Conservation (phyloP, 2,113 vertebrate genomes). For the Chloropsis cyanopogon region DNA sequence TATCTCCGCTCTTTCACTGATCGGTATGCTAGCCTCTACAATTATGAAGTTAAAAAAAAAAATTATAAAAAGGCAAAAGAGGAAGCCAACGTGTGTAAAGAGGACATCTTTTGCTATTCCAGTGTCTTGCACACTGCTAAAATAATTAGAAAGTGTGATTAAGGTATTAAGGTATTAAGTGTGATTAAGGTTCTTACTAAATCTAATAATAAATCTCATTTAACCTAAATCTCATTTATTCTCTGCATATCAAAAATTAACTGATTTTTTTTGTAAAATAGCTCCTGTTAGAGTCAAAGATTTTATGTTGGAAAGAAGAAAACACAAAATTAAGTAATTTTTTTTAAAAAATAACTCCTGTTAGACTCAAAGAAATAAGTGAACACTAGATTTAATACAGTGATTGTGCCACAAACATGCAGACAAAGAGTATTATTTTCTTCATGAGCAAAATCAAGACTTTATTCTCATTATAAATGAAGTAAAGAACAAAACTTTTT, state of each 20-base stretch:
- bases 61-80: background rate
- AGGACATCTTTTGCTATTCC: background rate
- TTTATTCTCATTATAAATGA: background rate
- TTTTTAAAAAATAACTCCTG: background rate
- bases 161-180: background rate
- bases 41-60: background rate
- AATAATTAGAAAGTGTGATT: background rate
- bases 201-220: background rate
- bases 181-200: background rate
- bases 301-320: background rate
- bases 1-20: constrained; percentile 46
- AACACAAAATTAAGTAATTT: background rate
- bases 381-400: background rate
- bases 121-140: background rate
- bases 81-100: background rate
- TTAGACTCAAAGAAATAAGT: background rate
- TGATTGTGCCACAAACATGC: background rate
- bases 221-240: background rate
- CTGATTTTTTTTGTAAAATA: background rate
- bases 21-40: background rate
- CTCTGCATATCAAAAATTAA: background rate
- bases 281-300: background rate
- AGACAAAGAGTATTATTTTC: background rate
- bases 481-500: background rate
- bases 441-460: background rate